Base-by-base conservation (phyloP, 2,888 invertebrate species). In the Rhabditophanes sp. region DNA sequence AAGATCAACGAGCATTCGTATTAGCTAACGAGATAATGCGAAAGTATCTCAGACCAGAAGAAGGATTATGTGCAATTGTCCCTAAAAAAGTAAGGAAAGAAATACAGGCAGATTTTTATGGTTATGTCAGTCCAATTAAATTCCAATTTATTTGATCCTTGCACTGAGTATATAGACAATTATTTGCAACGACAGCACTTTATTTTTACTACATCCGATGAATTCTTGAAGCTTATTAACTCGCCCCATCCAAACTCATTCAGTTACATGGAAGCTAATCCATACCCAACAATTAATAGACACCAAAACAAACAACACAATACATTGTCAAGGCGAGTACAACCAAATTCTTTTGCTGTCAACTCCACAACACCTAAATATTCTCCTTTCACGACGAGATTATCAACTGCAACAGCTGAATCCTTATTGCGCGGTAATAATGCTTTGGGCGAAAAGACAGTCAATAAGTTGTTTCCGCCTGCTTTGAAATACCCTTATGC, bases 151-250 rank as follows among this genome's bases (percentile, higher is more conserved):
- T 45, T 45, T 21, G 45, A 46, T n/a, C 18, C 37, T 9, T 45
- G 44, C n/a, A 14, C 41, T 15, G 32, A 37, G 14, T 24, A 38
- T 11, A 8, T 45, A 7, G 30, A 50, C 22, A 27, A 31, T 4
- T 50, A 46, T 33, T 37, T 56, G 3, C 31, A 50, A 6, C 14
- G 35, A 2, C 53, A 58, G 27, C 56, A 57, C 38, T 41, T 47
- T n/a, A 35, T 46, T 12, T 57, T 57, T 35, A 44, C 46, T 15
- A 16, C 28, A 1, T 56, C 56, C 8, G 51, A 53, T 23, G 53
- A 53, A 27, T 57, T 57, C 33, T 36, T 57, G 9, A 55, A 58
- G 12, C 46, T 50, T 14, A 49, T 55, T 34, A 57, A 57, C 40
- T 28, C n/a, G n/a, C n/a, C n/a, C n/a, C n/a, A n/a, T n/a, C n/a